phyloP scores from a whole-genome alignment of 2,113 vertebrate genomes.

The Phaethon lepturus region DNA sequence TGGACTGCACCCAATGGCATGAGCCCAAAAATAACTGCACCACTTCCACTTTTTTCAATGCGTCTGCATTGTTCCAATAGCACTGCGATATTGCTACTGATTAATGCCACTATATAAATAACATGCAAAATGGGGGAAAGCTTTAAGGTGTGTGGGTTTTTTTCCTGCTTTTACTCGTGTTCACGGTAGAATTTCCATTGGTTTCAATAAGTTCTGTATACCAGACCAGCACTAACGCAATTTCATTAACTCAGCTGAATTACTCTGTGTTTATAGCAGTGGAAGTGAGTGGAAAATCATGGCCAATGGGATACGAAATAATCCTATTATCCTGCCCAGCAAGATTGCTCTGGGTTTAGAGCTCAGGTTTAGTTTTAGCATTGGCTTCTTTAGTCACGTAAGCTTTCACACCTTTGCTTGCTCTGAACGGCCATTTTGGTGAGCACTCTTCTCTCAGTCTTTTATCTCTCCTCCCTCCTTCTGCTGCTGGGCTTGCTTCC shows the following conservation, averaged over 20 bases:
- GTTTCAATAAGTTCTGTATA: neutral
- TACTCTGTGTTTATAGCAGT: neutral
- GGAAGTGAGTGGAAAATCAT: conserved; percentile 1
- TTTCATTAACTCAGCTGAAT: conserved; percentile 14
- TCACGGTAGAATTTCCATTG: neutral
- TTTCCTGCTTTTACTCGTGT: neutral
- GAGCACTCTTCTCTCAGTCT: neutral
- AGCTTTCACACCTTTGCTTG: neutral
- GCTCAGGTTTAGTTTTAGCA: neutral
- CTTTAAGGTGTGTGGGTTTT: neutral
- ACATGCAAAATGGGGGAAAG: neutral
- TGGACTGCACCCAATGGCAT: conserved; percentile 62
- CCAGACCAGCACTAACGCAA: neutral
- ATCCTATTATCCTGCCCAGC: neutral
- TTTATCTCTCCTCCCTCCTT: neutral
- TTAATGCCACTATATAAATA: conserved; percentile 44
- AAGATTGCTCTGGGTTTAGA: neutral
- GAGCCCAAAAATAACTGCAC: conserved; percentile 30
- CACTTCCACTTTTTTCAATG: conserved; percentile 52
- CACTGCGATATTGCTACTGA: conserved; percentile 32
- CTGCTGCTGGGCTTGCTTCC: neutral
- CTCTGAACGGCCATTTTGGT: neutral
- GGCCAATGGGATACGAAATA: neutral
- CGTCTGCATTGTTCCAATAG: neutral
- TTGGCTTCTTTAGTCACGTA: neutral